A percentile compares a stretch with the other conserved stretches of the same genome.
Evolutionary conservation across 2,888 invertebrate species (phyloP).

Genomic region (Apotomis turbidana): DNA sequence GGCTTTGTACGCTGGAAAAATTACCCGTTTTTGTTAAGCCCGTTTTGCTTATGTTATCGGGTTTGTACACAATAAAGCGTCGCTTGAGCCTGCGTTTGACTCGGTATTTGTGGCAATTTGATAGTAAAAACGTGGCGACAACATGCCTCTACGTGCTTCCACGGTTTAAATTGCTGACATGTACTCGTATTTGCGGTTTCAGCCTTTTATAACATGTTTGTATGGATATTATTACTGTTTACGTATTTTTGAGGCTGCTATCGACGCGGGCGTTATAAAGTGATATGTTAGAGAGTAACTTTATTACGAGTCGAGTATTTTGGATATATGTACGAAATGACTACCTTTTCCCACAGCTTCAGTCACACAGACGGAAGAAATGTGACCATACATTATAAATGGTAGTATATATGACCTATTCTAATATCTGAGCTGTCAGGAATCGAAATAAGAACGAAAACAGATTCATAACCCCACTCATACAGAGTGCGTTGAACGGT

Average conservation of each 20-base stretch:
- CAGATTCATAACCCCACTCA: too few relatives aligned
- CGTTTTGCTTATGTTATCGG: slow-evolving; percentile 15
- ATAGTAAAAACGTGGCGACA: background rate
- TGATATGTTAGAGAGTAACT: background rate
- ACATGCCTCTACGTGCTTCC: background rate
- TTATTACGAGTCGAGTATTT: too few relatives aligned
- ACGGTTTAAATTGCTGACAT: background rate
- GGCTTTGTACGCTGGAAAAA: slow-evolving; percentile 14
- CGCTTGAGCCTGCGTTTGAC: background rate
- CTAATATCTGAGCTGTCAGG: too few relatives aligned
- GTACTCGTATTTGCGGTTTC: slow-evolving; percentile 12
- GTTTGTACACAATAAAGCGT: slow-evolving; percentile 4
- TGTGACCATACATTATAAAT: too few relatives aligned
- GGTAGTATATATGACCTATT: too few relatives aligned
- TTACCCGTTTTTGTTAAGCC: slow-evolving; percentile 16
- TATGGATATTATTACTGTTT: background rate
- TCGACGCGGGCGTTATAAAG: too few relatives aligned
- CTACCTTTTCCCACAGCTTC: too few relatives aligned
- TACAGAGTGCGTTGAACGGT: background rate
- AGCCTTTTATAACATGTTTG: background rate
- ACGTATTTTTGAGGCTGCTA: too few relatives aligned
- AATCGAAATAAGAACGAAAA: too few relatives aligned
- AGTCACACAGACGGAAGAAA: too few relatives aligned
- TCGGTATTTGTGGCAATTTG: background rate
- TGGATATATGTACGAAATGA: too few relatives aligned